These are phyloP conservation scores for Coelopa frigida DNA, from an alignment of 1,140 invertebrate genomes.

Conservation along the genomic window DNA sequence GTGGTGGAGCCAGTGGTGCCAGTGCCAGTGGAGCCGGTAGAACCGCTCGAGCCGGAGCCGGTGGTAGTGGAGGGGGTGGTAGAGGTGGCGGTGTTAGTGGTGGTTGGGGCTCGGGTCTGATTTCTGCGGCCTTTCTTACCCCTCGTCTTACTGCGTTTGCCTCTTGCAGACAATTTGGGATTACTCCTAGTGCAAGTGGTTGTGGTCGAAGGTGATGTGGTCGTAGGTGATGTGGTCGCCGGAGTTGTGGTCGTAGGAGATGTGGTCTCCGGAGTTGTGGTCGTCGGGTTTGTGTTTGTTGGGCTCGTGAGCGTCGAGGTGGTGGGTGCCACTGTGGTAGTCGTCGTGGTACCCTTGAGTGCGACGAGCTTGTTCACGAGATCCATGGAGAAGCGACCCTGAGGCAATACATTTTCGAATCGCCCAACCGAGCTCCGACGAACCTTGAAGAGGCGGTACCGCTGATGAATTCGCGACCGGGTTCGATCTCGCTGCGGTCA, in stretches of 20 bases:
- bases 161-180: too few relatives aligned
- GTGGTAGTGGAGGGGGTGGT: not conserved
- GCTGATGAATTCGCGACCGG: too few relatives aligned
- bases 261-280: slow-evolving; percentile 9
- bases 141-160: too few relatives aligned
- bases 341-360: slow-evolving; percentile 14
- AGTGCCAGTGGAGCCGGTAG: slow-evolving; percentile 6
- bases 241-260: slow-evolving; percentile 10
- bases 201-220: slow-evolving; percentile 1
- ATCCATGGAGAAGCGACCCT: slow-evolving; percentile 23
- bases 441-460: too few relatives aligned
- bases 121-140: too few relatives aligned
- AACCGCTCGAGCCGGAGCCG: not conserved
- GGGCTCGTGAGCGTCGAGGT: not conserved
- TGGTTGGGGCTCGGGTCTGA: slow-evolving; percentile 7
- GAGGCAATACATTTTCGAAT: slow-evolving; percentile 9
- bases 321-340: slow-evolving; percentile 2
- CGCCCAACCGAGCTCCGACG: slow-evolving; percentile 1
- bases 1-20: too few relatives aligned
- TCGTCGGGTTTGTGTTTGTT: slow-evolving; percentile 8
- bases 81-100: not conserved
- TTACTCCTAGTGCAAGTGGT: too few relatives aligned
- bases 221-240: slow-evolving; percentile 1
- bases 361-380: slow-evolving; percentile 21
- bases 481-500: too few relatives aligned